Percentiles rank a stretch among this genome's conserved stretches.
Evolutionary conservation across 92 coral and sea anemone genomes (phyloP).

Genomic region (Palythoa caribaeorum): DNA sequence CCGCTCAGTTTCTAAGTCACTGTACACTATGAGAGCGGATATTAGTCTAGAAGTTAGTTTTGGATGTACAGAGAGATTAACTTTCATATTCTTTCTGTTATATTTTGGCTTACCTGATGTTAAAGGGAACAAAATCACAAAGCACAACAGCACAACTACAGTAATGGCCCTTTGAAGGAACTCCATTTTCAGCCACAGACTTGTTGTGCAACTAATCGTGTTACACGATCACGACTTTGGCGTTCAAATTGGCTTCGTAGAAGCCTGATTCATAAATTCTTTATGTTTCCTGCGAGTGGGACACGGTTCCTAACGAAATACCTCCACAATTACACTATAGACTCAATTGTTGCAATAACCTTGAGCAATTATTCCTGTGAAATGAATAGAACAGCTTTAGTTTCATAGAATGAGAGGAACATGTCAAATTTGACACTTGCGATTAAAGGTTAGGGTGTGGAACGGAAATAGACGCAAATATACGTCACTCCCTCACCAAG

Average conservation of each 20-base stretch:
- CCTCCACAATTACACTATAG: neutral
- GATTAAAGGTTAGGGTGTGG: conserved; percentile 1
- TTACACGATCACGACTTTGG: neutral
- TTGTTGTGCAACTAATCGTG: neutral
- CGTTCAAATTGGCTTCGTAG: neutral
- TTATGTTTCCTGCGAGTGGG: neutral
- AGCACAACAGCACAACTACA: neutral
- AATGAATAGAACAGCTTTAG: neutral
- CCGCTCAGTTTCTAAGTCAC: conserved; percentile 4
- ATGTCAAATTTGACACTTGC: conserved; percentile 6
- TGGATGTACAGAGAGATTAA: neutral
- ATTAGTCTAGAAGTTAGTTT: neutral
- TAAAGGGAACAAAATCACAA: neutral
- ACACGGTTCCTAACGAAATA: neutral
- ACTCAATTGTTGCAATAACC: neutral
- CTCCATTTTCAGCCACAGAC: neutral
- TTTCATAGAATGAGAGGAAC: neutral
- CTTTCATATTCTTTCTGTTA: neutral
- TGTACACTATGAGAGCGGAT: neutral
- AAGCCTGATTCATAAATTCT: neutral
- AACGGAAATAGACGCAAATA: conserved; percentile 2
- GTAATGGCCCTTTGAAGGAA: neutral
- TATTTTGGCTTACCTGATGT: neutral
- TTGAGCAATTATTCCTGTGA: neutral
- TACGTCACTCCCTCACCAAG: conserved; percentile 9